These are phyloP conservation scores for Portunus trituberculatus DNA, from an alignment of 1,140 invertebrate genomes.

Conservation along the genomic window DNA sequence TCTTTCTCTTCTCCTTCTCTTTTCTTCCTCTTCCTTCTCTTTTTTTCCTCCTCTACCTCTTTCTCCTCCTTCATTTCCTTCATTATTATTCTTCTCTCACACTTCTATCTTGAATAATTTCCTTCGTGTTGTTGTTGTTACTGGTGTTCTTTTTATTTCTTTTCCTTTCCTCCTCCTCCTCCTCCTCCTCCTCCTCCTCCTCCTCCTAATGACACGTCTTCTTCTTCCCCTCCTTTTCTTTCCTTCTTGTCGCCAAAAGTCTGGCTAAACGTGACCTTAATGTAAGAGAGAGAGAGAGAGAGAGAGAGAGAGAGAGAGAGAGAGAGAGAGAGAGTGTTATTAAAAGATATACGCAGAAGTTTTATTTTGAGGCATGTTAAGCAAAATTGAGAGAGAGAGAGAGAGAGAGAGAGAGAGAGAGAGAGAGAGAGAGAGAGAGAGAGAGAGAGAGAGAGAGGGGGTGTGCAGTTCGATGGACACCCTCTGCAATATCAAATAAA, in stretches of 20 bases:
- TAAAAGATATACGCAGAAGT: too few relatives aligned
- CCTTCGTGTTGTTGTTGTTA: too few relatives aligned
- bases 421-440: constrained; percentile 25
- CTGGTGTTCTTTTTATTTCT: too few relatives aligned
- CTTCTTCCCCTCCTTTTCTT: too few relatives aligned
- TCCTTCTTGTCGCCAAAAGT: too few relatives aligned
- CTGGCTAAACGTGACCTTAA: too few relatives aligned
- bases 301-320: neutral
- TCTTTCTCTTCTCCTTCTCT: neutral
- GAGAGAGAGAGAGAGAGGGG: constrained; percentile 27
- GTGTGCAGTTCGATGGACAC: neutral
- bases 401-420: neutral
- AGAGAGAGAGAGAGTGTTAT: neutral
- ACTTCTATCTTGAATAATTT: neutral
- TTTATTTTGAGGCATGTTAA: too few relatives aligned
- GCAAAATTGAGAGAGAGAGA: too few relatives aligned
- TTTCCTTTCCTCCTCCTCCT: too few relatives aligned
- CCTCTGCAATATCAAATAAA: too few relatives aligned
- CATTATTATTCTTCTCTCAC: neutral
- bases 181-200: too few relatives aligned
- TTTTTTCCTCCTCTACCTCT: neutral
- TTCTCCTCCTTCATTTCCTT: neutral
- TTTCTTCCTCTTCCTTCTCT: neutral
- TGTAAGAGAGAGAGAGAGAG: neutral
- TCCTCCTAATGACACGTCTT: too few relatives aligned